A percentile compares a stretch with the other conserved stretches of the same genome.
Evolutionary conservation across 2,888 invertebrate species (phyloP).

Genomic region (Melanargia galathea): DNA sequence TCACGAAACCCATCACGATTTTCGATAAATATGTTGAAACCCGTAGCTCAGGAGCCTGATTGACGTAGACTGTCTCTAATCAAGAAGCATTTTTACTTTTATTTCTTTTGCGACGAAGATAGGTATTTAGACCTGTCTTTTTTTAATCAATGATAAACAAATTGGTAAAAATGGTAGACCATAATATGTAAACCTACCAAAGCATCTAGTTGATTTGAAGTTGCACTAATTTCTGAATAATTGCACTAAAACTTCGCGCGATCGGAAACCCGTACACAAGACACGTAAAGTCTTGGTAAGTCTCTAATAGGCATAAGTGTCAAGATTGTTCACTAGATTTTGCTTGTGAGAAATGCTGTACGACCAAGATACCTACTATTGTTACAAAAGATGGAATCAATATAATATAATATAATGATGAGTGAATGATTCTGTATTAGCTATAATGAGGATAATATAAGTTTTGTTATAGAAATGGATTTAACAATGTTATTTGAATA

Average conservation of each 20-base stretch:
- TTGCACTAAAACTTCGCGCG: not conserved
- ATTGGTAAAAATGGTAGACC: not conserved
- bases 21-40: too few relatives aligned
- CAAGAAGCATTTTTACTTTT: too few relatives aligned
- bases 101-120: too few relatives aligned
- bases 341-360: slow-evolving; percentile 25
- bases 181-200: not conserved
- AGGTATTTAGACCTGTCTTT: too few relatives aligned
- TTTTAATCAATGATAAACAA: too few relatives aligned
- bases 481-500: not conserved
- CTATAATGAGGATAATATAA: slow-evolving; percentile 9
- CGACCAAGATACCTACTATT: slow-evolving; percentile 31
- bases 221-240: not conserved
- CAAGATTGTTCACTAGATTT: slow-evolving; percentile 37
- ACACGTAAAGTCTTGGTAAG: slow-evolving; percentile 26
- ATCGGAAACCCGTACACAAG: not conserved
- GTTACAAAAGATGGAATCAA: slow-evolving; percentile 23
- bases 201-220: not conserved
- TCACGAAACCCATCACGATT: too few relatives aligned
- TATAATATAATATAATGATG: slow-evolving; percentile 13
- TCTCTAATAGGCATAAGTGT: slow-evolving; percentile 29
- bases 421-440: slow-evolving; percentile 28
- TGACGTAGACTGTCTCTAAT: too few relatives aligned
- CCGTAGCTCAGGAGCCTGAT: too few relatives aligned
- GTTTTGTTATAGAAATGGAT: not conserved